Evolutionary conservation across 1,140 invertebrate genomes (phyloP), one percentile per base, ranked within the genome.

Genomic region (Bacillus rossius): DNA sequence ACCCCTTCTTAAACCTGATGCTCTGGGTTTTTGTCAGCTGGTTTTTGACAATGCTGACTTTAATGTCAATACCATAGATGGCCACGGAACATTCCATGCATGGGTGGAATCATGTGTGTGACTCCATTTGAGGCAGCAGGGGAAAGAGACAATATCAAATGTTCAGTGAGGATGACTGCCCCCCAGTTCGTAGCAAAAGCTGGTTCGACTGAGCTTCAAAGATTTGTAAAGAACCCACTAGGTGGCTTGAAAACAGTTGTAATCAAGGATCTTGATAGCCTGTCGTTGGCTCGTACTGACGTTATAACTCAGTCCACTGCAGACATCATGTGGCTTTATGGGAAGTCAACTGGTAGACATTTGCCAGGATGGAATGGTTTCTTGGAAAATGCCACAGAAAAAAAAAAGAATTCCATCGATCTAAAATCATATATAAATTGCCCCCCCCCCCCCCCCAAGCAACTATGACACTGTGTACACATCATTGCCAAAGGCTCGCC

Each of bases 31-130:
- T 13, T 25, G 17, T 20, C 66, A 68, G 61, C 68, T 69, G 55
- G 55, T 66, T 43, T 68, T 65, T 42, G 66, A 69, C 42, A 68
- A 68, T 49, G 67, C 68, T 20, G 64, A 68, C 58, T 57, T 62
- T 51, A 69, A 70, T 60, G 50, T 52, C 8, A 45, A 58, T 25
- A 70, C 67, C 26, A 19, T 69, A 29, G 64, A 67, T 59, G 66
- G 66, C 14, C 26, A 47, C 16, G 60, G 62, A 34, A 68, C 69
- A 40, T 67, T 70, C 52, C 69, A 70, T 55, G 40, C 25, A 70
- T 70, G 68, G 68, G 64, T 20, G 63, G 65, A 13, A 66, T 66
- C 22, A 14, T 23, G 17, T 61, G 55, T 56, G 45, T 64, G 19
- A 66, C 65, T 40, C 60, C 58, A 25, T 13, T 5, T 20, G 17